These are phyloP conservation scores for Anniella stebbinsi DNA, from an alignment of 2,797 vertebrate species.

Conservation along the genomic window DNA sequence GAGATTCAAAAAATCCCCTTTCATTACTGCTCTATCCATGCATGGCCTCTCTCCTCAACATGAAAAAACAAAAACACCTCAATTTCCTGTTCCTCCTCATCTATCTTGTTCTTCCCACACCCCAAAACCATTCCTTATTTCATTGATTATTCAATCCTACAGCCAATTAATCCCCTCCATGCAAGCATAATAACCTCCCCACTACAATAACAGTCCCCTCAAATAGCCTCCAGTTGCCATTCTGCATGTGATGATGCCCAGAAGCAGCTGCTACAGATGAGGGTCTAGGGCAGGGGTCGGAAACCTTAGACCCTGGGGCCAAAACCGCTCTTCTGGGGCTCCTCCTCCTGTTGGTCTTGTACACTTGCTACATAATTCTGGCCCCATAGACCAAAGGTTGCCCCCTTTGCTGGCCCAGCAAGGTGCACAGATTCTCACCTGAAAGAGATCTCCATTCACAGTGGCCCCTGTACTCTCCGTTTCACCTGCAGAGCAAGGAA, in stretches of 20 bases:
- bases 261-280: not conserved
- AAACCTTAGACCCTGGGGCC: not conserved
- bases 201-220: not conserved
- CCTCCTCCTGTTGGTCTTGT: not conserved
- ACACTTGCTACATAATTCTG: not conserved
- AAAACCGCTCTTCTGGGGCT: too few relatives aligned
- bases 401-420: not conserved
- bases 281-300: not conserved
- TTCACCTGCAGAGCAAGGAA: constrained; percentile 72
- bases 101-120: not conserved
- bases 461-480: constrained; percentile 80
- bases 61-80: not conserved
- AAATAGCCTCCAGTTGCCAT: not conserved
- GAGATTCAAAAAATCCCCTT: not conserved
- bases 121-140: not conserved
- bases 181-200: not conserved
- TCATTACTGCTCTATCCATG: not conserved
- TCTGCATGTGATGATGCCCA: not conserved
- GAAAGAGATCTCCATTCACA: constrained; percentile 87
- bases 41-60: not conserved
- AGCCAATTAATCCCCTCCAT: not conserved
- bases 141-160: not conserved
- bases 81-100: not conserved
- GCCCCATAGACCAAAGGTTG: not conserved
- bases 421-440: constrained; percentile 78